These are phyloP conservation scores for Calephelis perditalis DNA, from an alignment of 2,888 invertebrate genomes.

Conservation along the genomic window DNA sequence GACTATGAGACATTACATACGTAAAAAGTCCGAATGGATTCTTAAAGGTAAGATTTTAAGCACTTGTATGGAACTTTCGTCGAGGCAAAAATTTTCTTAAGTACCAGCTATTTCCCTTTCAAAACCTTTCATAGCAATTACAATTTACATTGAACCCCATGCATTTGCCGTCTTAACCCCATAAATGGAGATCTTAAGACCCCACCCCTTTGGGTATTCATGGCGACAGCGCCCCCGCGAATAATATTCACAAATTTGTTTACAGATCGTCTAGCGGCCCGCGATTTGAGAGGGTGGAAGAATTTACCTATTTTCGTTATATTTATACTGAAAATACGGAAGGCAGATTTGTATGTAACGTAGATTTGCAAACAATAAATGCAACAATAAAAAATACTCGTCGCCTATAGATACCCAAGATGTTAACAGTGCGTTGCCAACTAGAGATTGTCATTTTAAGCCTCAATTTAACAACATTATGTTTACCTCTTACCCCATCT, in stretches of 20 bases:
- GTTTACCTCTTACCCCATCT: no score
- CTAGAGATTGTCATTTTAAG: no score
- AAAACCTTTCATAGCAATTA: constrained; percentile 45
- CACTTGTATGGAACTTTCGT: background rate
- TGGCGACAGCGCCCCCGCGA: constrained; percentile 46
- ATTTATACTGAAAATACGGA: no score
- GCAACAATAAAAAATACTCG: no score
- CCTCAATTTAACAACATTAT: no score
- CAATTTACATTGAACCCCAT: constrained; percentile 41
- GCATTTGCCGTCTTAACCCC: constrained; percentile 53
- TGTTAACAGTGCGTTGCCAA: no score
- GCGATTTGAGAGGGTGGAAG: constrained; percentile 20
- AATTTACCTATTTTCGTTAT: constrained; percentile 11
- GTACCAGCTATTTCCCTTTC: constrained; percentile 21
- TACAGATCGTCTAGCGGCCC: constrained; percentile 42
- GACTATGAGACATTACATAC: no score
- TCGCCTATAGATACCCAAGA: no score
- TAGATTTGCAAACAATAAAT: no score
- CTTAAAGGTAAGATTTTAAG: background rate
- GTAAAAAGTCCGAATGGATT: no score
- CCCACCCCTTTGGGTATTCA: constrained; percentile 64
- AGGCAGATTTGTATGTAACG: no score
- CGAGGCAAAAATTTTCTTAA: constrained; percentile 1
- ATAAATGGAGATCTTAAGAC: constrained; percentile 70
- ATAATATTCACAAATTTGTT: constrained; percentile 76